Evolutionary conservation across 2,888 invertebrate genomes (phyloP), one percentile per base, ranked within the genome.

Genomic region (Meloe dianella): DNA sequence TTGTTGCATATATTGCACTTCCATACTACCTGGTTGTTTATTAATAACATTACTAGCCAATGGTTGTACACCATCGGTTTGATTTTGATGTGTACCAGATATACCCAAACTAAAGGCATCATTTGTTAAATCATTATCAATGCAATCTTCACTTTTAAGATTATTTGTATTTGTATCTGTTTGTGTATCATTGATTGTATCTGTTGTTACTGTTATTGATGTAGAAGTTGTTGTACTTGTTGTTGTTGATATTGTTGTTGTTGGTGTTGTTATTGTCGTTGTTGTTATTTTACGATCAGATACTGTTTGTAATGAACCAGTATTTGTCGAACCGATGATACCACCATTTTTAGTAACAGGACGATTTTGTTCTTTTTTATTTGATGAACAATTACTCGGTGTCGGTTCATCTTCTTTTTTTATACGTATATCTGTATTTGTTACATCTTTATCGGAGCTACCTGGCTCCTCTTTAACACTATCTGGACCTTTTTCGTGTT

Each of bases 1-100:
- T 85, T 98, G 97, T 86, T 96, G 95, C 93, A 93, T 92, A 78
- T 92, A 93, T 80, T 91, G 91, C 73, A 93, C 92, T 86, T 94
- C 94, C 88, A 93, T 92, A 71, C 92, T 91, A 75, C 92, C 91
- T 73, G 90, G 89, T 80, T 92, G 92, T 82, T 93, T 93, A 81
- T 89, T 90, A 77, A 92, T 90, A 68, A 92, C 91, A 82, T 92
- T 92, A 72, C 92, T 91, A 35, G 91, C 90, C 78, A 92, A 83
- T 14, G 92, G 91, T 81, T 92, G 92, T 51, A 91, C 89, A 71
- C 87, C 87, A 77, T 91, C 90, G 65, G 87, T 86, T 47, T 88
- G 86, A 69, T 84, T 81, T 58, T 80, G 78, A 72, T 79, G 79
- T 58, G 78, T 71, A 64, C 76, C 73, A 61, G 79, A 77, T 62